Evolutionary conservation across 2,888 invertebrate genomes (phyloP), one percentile per base, ranked within the genome.

Genomic region (Stegophylla sp.): DNA sequence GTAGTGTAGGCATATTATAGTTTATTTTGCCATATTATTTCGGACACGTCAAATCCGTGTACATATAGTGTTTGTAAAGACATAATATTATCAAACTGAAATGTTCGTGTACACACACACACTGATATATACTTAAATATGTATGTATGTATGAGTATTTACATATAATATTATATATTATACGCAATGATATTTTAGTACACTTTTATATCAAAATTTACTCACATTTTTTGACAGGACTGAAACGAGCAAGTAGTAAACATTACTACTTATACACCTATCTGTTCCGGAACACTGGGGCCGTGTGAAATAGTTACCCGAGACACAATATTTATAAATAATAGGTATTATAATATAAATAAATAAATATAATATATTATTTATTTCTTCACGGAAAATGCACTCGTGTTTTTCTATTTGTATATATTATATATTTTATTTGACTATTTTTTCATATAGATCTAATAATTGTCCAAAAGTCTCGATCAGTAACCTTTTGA

Each of bases 281-380:
- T 72, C 15, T 72, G 72, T 72, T 72, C 72, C 72, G 72, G 72
- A 72, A 72, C 34, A 72, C 53, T 56, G 72, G 72, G 56, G 72
- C 15, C 17, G 13, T 23, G 34, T n/a, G n/a, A n/a, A n/a, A n/a
- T n/a, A n/a, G n/a, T n/a, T n/a, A n/a, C n/a, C n/a, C n/a, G n/a
- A n/a, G n/a, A n/a, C n/a, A n/a, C n/a, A n/a, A n/a, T n/a, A n/a
- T n/a, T n/a, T n/a, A n/a, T n/a, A n/a, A n/a, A n/a, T n/a, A n/a
- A n/a, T n/a, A n/a, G n/a, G n/a, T n/a, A n/a, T 17, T 41, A 41
- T 53, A 53, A 23, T 9, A 0, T 41, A 45, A 15, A n/a, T 20
- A 51, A 9, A 9, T 51, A 34, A 51, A 20, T 51, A 51, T 17
- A n/a, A n/a, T 2, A 51, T 51, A n/a, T 20, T 51, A 15, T 3